These are phyloP conservation scores for Hyperoplus lanceolatus DNA, from an alignment of 2,797 vertebrate species.

Conservation along the genomic window DNA sequence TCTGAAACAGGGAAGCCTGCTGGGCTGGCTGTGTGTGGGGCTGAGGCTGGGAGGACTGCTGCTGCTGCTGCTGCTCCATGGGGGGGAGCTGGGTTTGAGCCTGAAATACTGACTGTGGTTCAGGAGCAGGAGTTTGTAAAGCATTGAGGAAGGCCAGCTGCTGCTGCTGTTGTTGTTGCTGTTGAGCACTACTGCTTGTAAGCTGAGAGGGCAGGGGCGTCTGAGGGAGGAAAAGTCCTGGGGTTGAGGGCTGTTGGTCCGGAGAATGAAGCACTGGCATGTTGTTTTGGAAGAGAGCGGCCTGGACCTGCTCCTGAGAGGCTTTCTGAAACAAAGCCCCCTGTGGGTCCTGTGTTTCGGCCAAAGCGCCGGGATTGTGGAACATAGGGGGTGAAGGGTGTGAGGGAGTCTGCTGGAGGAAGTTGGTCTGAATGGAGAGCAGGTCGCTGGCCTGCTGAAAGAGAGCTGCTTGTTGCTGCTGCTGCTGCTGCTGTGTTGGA, in stretches of 20 bases:
- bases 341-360: constrained; percentile 90
- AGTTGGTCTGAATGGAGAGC: constrained; percentile 92
- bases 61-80: constrained; percentile 90
- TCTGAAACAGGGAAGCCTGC: constrained; percentile 82
- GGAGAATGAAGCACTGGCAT: constrained; percentile 91
- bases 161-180: constrained; percentile 86
- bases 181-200: constrained; percentile 88
- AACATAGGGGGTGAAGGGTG: constrained; percentile 93
- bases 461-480: constrained; percentile 90
- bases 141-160: constrained; percentile 89
- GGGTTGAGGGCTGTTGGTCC: constrained; percentile 88
- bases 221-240: constrained; percentile 92
- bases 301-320: constrained; percentile 93
- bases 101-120: constrained; percentile 93
- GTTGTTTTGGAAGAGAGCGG: constrained; percentile 91
- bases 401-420: constrained; percentile 91
- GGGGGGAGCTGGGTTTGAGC: constrained; percentile 90
- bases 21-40: constrained; percentile 78
- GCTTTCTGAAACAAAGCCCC: constrained; percentile 91
- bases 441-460: constrained; percentile 94
- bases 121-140: constrained; percentile 89
- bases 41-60: constrained; percentile 80
- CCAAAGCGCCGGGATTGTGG: constrained; percentile 90
- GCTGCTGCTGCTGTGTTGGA: constrained; percentile 85
- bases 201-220: constrained; percentile 88